Evolutionary conservation across 1,140 invertebrate species (phyloP), one percentile per base, ranked within the genome.

Genomic region (Penaeus chinensis): DNA sequence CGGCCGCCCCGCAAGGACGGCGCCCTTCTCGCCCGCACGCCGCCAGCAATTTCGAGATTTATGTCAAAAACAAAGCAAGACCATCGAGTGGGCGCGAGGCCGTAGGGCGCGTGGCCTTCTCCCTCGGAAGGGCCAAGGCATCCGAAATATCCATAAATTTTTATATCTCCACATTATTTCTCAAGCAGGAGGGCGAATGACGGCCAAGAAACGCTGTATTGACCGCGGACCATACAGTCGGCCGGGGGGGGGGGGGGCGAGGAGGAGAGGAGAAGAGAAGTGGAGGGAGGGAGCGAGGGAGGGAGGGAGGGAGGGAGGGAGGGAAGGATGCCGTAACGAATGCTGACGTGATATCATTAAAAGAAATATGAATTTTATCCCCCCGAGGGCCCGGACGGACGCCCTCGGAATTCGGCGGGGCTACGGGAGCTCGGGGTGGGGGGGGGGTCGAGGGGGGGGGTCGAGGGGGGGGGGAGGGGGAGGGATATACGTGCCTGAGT

Each of bases 161-260:
- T 87, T 87, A 87, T 87, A 87, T 87, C 85, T 87, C 60, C 69
- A 83, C 85, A 87, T 87, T 87, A 87, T 87, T 87, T 87, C 69
- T 65, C 54, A 77, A 78, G 85, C 85, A 77, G 80, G 69, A 20
- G 76, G 69, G 65, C n/a, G 63, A 65, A 69, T 76, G 85, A 82
- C 85, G 85, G 66, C 69, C 42, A 63, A 66, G 74, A 82, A 87
- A 82, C 78, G 69, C 63, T 87, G 85, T 37, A 77, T 76, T 82
- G 80, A 82, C 80, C 85, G 37, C 61, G 80, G 60, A 61, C 77
- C 85, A 80, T 77, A 60, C 65, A 82, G 76, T 60, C 66, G 80
- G 20, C 47, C 24, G 60, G 24, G 24, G 69, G 24, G 24, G 27
- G 47, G 11, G 47, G 5, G 47, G 47, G 47, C 0, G 7, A 5